Base-by-base conservation (phyloP, 2,797 vertebrate species). In the Cottoperca gobio region DNA sequence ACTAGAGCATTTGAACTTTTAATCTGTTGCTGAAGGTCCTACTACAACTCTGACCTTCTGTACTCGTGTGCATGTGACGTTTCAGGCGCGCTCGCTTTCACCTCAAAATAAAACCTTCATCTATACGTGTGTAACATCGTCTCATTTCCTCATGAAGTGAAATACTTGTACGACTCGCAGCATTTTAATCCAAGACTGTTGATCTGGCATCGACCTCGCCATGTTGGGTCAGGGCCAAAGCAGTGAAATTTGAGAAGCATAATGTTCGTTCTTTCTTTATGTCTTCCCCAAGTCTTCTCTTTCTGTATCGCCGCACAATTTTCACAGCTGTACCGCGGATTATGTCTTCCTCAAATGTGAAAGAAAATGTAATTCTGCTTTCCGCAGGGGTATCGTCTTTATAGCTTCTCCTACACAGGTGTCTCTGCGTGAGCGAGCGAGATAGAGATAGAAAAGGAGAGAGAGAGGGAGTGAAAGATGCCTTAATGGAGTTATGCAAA, bases 401-500 rank as follows among this genome's bases (percentile, higher is more conserved):
- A 86, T 75, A 78, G 84, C 85, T 76, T 81, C 60, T 57, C 81
- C 89, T 71, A 70, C 89, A 90, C 90, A 93, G 90, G 92, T 93
- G 91, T 87, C 84, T 91, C 73, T 23, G 76, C 11, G 79, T 63
- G 85, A 80, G 81, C 24, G 63, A 75, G 86, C n/a, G 53, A 84
- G 78, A 71, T 69, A 79, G 70, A 81, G 78, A 69, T 2, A 24
- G 63, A 76, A 71, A 62, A 31, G 69, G 55, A 60, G 77, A 65
- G 79, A 83, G 80, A 84, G 75, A 86, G 76, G 57, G 76, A 79
- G 77, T 10, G 70, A 70, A 61, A 81, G 81, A 89, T 62, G 82
- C 75, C 77, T 93, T 91, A 91, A 92, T 92, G 85, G 89, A 91
- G 90, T 93, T 94, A 94, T 93, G 92, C 89, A 93, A 93, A 95